Percentiles rank a stretch among this genome's conserved stretches.
These are phyloP conservation scores for Homarus gammarus DNA, from an alignment of 2,888 invertebrate species.

Conservation along the genomic window DNA sequence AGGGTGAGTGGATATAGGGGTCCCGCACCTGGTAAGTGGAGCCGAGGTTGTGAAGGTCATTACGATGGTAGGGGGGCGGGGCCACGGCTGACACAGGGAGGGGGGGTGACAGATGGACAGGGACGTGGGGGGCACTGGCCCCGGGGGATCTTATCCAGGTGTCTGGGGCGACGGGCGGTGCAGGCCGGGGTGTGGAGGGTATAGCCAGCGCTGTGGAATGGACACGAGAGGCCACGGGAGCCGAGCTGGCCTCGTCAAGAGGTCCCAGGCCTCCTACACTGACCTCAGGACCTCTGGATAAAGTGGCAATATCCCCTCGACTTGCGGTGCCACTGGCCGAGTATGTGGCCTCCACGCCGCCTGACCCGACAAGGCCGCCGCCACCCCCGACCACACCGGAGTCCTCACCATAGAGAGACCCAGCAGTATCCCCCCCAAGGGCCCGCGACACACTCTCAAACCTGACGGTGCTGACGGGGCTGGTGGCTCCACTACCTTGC, in stretches of 20 bases:
- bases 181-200: background rate
- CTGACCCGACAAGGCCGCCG: background rate
- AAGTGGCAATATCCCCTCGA: too few relatives aligned
- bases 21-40: constrained; percentile 10
- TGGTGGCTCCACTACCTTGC: constrained; percentile 43
- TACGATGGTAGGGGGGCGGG: background rate
- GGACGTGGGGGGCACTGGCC: background rate
- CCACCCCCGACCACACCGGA: background rate
- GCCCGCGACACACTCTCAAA: constrained; percentile 26
- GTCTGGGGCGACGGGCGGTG: background rate
- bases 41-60: background rate
- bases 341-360: background rate
- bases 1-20: background rate
- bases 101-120: background rate
- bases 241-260: constrained; percentile 12
- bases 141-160: background rate
- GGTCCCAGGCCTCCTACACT: background rate
- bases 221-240: background rate
- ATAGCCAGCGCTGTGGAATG: background rate
- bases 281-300: background rate
- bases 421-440: background rate
- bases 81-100: background rate
- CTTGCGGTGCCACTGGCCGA: background rate
- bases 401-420: background rate
- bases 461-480: constrained; percentile 18